Conservation (phyloP, 2,797 vertebrate species). For the Nyctalus aviator region DNA sequence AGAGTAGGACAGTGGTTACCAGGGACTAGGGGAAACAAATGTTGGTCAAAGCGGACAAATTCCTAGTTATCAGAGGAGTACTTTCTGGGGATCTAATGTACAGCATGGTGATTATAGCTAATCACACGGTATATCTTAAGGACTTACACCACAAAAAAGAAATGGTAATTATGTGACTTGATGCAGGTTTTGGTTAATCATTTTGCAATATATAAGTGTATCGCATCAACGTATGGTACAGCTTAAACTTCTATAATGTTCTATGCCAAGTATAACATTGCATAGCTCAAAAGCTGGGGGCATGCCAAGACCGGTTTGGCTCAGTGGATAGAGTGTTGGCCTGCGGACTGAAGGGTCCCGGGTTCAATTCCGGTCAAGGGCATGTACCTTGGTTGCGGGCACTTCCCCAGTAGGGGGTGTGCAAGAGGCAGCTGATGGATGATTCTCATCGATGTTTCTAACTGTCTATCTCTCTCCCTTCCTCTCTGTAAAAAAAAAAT, state of each 20-base stretch:
- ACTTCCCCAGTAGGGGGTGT: too few species aligned
- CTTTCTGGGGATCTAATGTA: neutral
- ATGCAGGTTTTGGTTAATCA: neutral
- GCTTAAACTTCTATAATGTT: neutral
- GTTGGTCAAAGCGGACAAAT: neutral
- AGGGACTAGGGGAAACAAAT: neutral
- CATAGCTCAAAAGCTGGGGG: neutral
- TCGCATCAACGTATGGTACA: neutral
- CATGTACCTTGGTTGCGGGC: too few species aligned
- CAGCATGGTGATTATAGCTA: neutral
- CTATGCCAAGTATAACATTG: too few species aligned
- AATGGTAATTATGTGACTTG: neutral
- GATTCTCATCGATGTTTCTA: too few species aligned
- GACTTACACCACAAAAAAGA: neutral
- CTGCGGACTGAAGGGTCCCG: too few species aligned
- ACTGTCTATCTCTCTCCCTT: too few species aligned
- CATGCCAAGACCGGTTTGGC: too few species aligned
- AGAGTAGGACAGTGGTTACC: neutral
- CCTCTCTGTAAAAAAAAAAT: too few species aligned
- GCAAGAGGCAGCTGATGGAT: too few species aligned
- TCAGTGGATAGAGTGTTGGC: too few species aligned
- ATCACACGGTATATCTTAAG: neutral
- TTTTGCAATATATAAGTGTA: neutral
- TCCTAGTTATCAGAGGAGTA: neutral
- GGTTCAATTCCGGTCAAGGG: too few species aligned